These are phyloP conservation scores for Hyles lineata DNA, from an alignment of 2,888 invertebrate genomes.

Conservation along the genomic window DNA sequence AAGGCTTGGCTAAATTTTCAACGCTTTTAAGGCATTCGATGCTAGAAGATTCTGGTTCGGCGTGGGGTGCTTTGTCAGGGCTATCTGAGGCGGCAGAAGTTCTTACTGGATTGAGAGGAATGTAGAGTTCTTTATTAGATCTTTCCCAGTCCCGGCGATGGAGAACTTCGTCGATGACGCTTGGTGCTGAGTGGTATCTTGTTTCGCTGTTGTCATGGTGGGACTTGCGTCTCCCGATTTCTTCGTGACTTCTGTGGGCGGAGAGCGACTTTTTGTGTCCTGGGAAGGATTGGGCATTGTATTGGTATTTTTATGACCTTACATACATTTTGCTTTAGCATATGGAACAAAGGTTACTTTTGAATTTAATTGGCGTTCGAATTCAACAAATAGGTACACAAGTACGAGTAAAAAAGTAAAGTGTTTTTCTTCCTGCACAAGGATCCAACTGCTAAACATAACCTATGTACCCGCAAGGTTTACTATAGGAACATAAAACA, in stretches of 20 bases:
- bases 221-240: conserved; percentile 65
- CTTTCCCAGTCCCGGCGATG: conserved; percentile 78
- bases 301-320: too few relatives aligned
- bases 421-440: too few relatives aligned
- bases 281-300: conserved; percentile 35
- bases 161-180: conserved; percentile 75
- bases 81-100: conserved; percentile 49
- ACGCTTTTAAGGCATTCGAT: conserved; percentile 52
- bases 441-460: too few relatives aligned
- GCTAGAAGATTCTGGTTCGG: conserved; percentile 56
- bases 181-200: conserved; percentile 77
- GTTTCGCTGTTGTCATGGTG: conserved; percentile 53
- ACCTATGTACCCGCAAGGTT: too few relatives aligned
- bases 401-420: too few relatives aligned
- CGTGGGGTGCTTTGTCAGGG: conserved; percentile 48
- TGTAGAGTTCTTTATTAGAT: conserved; percentile 69
- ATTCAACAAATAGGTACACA: too few relatives aligned
- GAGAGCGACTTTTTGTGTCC: conserved; percentile 65
- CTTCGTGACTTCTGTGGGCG: conserved; percentile 75
- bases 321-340: too few relatives aligned
- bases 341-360: too few relatives aligned
- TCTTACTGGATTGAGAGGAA: conserved; percentile 59
- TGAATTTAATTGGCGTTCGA: too few relatives aligned
- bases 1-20: conserved; percentile 52
- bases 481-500: too few relatives aligned